Evolutionary conservation across 2,113 vertebrate genomes (phyloP).

Genomic region (Protobothrops flavoviridis): DNA sequence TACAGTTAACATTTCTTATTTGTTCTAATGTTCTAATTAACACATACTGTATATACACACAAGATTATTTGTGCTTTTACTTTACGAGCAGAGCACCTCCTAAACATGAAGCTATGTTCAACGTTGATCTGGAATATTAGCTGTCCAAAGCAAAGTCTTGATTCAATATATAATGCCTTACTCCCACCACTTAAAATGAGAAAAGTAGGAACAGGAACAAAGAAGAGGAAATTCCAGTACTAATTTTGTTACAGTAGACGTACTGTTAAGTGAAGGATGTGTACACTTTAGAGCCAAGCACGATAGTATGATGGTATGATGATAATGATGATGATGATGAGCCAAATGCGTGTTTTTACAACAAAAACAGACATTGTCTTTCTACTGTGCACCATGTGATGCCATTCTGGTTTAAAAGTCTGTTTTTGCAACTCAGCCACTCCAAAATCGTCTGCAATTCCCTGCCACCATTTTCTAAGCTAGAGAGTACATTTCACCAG

Average conservation of each 20-base stretch:
- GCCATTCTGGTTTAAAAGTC: background rate
- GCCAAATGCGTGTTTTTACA: background rate
- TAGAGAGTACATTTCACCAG: background rate
- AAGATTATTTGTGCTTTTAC: background rate
- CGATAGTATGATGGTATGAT: background rate
- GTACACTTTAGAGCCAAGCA: background rate
- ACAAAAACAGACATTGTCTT: background rate
- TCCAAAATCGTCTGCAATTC: background rate
- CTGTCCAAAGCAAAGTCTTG: background rate
- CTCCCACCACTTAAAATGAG: background rate
- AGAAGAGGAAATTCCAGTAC: background rate
- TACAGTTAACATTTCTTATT: background rate
- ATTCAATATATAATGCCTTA: background rate
- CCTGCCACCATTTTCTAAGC: background rate
- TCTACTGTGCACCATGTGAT: background rate
- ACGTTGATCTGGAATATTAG: background rate
- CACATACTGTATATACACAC: background rate
- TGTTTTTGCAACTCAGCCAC: background rate
- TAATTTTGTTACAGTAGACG: background rate
- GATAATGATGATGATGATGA: background rate
- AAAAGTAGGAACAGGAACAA: background rate
- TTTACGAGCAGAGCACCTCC: background rate
- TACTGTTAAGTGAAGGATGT: no score
- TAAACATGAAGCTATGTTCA: background rate
- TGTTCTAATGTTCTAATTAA: background rate